These are phyloP conservation scores for Anguilla japonica DNA, from an alignment of 2,113 vertebrate genomes.

Conservation along the genomic window DNA sequence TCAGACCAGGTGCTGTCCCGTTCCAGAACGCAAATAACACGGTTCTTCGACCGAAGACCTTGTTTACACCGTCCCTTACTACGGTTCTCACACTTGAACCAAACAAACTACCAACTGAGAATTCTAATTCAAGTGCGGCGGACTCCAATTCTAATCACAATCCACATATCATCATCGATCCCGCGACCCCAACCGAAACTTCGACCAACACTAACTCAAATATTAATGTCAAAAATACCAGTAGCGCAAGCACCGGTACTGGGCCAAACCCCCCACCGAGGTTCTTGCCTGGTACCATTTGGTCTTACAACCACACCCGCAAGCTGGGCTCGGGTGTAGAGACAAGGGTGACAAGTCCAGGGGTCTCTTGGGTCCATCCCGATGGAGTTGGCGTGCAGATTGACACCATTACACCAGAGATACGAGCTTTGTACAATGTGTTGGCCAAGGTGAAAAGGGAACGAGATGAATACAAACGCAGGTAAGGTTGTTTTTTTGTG, in stretches of 20 bases:
- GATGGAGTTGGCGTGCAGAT: constrained; percentile 97
- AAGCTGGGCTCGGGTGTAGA: constrained; percentile 80
- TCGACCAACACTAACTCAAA: constrained; percentile 57
- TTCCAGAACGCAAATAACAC: constrained; percentile 73
- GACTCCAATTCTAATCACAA: constrained; percentile 33
- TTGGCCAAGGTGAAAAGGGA: constrained; percentile 96
- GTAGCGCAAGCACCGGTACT: constrained; percentile 37
- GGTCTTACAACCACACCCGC: constrained; percentile 91
- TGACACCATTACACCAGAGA: constrained; percentile 97
- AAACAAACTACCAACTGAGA: constrained; percentile 30
- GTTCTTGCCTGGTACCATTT: constrained; percentile 89
- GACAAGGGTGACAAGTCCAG: constrained; percentile 83
- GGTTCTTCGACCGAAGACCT: constrained; percentile 64
- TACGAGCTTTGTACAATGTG: constrained; percentile 96
- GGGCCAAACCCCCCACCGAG: constrained; percentile 66
- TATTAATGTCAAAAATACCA: constrained; percentile 31
- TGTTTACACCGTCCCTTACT: constrained; percentile 58
- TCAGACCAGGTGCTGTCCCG: constrained; percentile 66
- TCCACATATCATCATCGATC: constrained; percentile 58
- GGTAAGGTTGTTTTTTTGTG: constrained; percentile 69
- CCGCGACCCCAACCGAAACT: constrained; percentile 63
- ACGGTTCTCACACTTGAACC: constrained; percentile 53
- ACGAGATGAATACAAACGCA: constrained; percentile 92
- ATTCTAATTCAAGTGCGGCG: constrained; percentile 37
- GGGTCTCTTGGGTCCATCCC: constrained; percentile 91